phyloP scores from a whole-genome alignment of 1,140 invertebrate species.

The Calephelis nemesis region DNA sequence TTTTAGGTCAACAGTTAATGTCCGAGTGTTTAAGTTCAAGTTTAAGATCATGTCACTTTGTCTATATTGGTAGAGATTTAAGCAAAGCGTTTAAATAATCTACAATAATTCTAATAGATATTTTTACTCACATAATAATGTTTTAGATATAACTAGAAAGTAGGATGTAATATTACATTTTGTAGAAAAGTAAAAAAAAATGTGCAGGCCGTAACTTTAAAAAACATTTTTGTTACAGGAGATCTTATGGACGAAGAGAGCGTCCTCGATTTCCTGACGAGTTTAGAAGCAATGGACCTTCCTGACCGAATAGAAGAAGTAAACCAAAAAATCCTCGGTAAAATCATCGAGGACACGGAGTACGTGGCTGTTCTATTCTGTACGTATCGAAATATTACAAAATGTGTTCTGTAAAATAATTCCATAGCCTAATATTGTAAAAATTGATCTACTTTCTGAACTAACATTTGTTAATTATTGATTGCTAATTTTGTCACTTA shows the following conservation, averaged over 20 bases:
- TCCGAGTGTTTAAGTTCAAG: no score
- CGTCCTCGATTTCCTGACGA: conserved; percentile 95
- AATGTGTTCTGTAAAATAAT: conserved; percentile 50
- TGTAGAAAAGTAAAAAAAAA: no score
- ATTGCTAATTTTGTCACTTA: conserved; percentile 15
- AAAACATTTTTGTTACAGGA: conserved; percentile 78
- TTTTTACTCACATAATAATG: no score
- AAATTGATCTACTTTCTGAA: conserved; percentile 37
- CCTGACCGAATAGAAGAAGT: conserved; percentile 98
- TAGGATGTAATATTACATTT: no score
- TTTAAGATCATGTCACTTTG: no score
- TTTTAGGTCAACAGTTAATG: no score
- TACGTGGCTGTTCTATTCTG: conserved; percentile 96
- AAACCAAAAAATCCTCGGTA: conserved; percentile 92
- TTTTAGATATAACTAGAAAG: no score
- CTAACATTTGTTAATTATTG: conserved; percentile 8
- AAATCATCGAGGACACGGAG: conserved; percentile 95
- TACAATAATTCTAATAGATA: no score
- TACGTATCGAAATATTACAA: conserved; percentile 82
- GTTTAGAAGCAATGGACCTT: conserved; percentile 95
- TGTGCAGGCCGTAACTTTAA: neutral
- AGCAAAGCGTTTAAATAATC: no score
- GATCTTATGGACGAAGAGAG: conserved; percentile 97
- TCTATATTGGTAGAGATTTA: no score
- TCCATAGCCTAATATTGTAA: conserved; percentile 68